Evolutionary conservation across 2,113 vertebrate genomes (phyloP).

Genomic region (Brachyhypopomus gauderio): DNA sequence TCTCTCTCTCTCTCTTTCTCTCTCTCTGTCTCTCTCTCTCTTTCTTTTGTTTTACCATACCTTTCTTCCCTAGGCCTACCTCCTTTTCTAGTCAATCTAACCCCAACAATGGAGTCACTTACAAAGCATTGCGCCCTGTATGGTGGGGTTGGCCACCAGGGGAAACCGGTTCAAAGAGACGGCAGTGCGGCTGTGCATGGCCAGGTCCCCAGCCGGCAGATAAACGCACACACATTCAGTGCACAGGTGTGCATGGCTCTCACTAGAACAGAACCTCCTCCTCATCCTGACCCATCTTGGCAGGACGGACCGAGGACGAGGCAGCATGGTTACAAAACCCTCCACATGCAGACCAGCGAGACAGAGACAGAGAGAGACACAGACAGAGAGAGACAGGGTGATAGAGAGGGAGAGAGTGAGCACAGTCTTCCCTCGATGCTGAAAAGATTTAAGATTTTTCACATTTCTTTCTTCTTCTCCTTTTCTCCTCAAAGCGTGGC

Average conservation of each 20-base stretch:
- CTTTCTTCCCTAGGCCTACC: conserved; percentile 61
- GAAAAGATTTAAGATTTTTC: conserved; percentile 52
- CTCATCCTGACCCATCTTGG: background rate
- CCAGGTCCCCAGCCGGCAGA: conserved; percentile 70
- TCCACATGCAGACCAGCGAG: background rate
- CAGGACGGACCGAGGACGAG: background rate
- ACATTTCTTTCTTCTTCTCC: conserved; percentile 18
- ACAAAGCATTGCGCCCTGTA: conserved; percentile 76
- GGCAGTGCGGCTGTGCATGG: conserved; percentile 71
- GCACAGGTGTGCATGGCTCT: conserved; percentile 55
- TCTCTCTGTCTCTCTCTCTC: conserved; percentile 53
- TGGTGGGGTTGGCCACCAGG: conserved; percentile 73
- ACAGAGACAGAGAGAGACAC: no score
- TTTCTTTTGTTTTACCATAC: conserved; percentile 49
- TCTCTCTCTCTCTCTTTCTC: conserved; percentile 73
- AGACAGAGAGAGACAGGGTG: no score
- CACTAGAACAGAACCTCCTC: conserved; percentile 43
- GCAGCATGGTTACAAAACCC: background rate
- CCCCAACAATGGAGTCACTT: conserved; percentile 80
- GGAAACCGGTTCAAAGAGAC: conserved; percentile 77
- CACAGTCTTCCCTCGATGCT: conserved; percentile 29
- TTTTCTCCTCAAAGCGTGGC: conserved; percentile 47
- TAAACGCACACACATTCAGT: conserved; percentile 70
- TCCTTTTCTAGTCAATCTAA: conserved; percentile 73
- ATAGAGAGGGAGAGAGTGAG: background rate